These are phyloP conservation scores for Amblyopsis rosae DNA, from an alignment of 2,113 vertebrate species.

Conservation along the genomic window DNA sequence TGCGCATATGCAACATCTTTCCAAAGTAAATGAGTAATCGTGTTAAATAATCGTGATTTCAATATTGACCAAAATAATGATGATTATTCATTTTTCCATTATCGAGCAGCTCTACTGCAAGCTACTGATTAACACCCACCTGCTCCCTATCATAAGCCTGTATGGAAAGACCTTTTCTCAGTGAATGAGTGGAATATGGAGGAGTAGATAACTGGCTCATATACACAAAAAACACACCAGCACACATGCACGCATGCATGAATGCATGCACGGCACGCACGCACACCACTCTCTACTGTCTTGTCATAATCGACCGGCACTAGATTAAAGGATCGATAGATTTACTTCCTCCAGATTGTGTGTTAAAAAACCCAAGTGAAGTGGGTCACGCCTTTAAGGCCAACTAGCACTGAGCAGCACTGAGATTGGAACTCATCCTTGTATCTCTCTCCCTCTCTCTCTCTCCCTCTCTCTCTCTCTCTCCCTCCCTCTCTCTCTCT, in stretches of 20 bases:
- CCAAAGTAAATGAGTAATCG: too few relatives aligned
- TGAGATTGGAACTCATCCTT: neutral
- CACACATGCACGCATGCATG: conserved; percentile 1
- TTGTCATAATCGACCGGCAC: conserved; percentile 15
- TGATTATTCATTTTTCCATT: too few relatives aligned
- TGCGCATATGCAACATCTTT: too few relatives aligned
- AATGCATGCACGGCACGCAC: neutral
- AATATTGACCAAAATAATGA: too few relatives aligned
- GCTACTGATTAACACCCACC: conserved; percentile 6
- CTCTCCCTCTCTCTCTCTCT: conserved; percentile 7
- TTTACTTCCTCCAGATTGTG: conserved; percentile 16
- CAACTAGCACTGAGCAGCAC: neutral
- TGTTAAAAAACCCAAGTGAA: neutral
- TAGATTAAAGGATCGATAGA: conserved; percentile 23
- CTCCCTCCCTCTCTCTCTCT: too few relatives aligned
- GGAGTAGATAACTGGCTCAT: conserved; percentile 2
- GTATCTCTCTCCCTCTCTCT: conserved; percentile 10
- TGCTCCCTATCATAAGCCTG: conserved; percentile 11
- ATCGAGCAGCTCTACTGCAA: conserved; percentile 13
- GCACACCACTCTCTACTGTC: conserved; percentile 11
- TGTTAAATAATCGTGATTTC: too few relatives aligned
- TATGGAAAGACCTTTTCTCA: conserved; percentile 38
- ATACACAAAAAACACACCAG: conserved; percentile 18
- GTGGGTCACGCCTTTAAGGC: conserved; percentile 13
- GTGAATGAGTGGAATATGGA: conserved; percentile 15